phyloP scores from a whole-genome alignment of 1,140 invertebrate genomes.

The Zaprionus inermis region DNA sequence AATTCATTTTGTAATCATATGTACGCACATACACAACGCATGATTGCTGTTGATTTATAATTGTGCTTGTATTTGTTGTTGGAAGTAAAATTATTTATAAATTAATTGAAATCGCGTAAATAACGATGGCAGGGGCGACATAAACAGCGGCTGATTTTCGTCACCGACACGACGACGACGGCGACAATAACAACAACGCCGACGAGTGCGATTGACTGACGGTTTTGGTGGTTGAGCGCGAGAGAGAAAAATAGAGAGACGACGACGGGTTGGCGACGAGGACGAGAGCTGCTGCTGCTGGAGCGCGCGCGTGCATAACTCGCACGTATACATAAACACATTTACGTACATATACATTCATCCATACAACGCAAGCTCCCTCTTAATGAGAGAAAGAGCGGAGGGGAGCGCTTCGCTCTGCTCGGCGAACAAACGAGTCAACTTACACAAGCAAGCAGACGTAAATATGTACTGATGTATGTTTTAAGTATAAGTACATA shows the following conservation, averaged over 20 bases:
- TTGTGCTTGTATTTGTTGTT: slow-evolving; percentile 43
- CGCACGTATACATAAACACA: slow-evolving; percentile 48
- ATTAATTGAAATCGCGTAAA: slow-evolving; percentile 63
- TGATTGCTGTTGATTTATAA: slow-evolving; percentile 41
- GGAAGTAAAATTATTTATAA: slow-evolving; percentile 55
- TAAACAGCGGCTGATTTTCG: slow-evolving; percentile 36
- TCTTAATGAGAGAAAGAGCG: slow-evolving; percentile 24
- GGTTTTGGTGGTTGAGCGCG: slow-evolving; percentile 60
- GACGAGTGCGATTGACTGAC: slow-evolving; percentile 41
- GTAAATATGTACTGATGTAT: slow-evolving; percentile 36
- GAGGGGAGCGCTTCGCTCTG: slow-evolving; percentile 21
- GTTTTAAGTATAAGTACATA: slow-evolving; percentile 25
- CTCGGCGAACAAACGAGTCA: slow-evolving; percentile 42
- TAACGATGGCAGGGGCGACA: slow-evolving; percentile 34
- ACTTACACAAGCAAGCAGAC: slow-evolving; percentile 43
- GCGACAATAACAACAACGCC: slow-evolving; percentile 33
- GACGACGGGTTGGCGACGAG: slow-evolving; percentile 48
- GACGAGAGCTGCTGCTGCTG: slow-evolving; percentile 57
- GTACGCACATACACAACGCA: slow-evolving; percentile 37
- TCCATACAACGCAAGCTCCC: slow-evolving; percentile 39
- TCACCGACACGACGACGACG: slow-evolving; percentile 41
- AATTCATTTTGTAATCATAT: slow-evolving; percentile 38
- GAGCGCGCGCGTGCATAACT: slow-evolving; percentile 79
- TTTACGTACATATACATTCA: slow-evolving; percentile 40
- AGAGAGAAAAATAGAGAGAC: slow-evolving; percentile 27